Base-by-base conservation (phyloP, 2,113 vertebrate species). In the Epinephelus lanceolatus region DNA sequence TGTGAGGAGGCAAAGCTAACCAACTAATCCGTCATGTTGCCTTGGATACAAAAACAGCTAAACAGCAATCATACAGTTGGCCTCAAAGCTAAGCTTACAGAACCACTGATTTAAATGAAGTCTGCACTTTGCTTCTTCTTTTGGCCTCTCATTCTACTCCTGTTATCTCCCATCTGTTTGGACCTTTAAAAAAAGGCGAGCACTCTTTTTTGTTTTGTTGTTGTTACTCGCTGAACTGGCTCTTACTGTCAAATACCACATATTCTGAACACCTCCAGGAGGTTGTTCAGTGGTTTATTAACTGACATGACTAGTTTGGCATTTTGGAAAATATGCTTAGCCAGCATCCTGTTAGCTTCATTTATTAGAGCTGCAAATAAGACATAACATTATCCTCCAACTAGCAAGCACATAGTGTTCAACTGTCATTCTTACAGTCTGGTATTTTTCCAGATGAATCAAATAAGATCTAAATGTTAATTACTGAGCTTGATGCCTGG, bases 21-120 rank as follows among this genome's bases (percentile, higher is more conserved):
- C 27, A 76, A 71, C 33, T 25, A 62, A 79, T 33, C 37, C 56
- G 2, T 59, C 53, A 71, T 33, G 74, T 81, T 81, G 63, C 33
- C 76, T 55, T 76, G 52, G 45, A 72, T 84, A 81, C 79, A 82
- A 33, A 81, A 67, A 53, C 33, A 49, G 59, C 69, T 7, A 14
- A 52, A 59, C 63, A 78, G 25, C 66, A 60, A 70, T 45, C 30
- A 66, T 45, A 57, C 23, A 71, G 4, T 25, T n/a, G 49, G 33
- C 23, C 37, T 61, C 6, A 76, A 55, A 66, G 59, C 42, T 45
- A 45, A 45, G 42, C 42, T 45, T 45, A 3, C 42, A 45, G 9
- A 45, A 45, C 42, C 42, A 45, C 42, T 45, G 42, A 45, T 45
- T 45, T 13, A 23, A 42, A 74, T 37, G 2, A 66, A 66, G 60